Conservation (phyloP, 1,140 invertebrate species). For the Papilio dardanus region DNA sequence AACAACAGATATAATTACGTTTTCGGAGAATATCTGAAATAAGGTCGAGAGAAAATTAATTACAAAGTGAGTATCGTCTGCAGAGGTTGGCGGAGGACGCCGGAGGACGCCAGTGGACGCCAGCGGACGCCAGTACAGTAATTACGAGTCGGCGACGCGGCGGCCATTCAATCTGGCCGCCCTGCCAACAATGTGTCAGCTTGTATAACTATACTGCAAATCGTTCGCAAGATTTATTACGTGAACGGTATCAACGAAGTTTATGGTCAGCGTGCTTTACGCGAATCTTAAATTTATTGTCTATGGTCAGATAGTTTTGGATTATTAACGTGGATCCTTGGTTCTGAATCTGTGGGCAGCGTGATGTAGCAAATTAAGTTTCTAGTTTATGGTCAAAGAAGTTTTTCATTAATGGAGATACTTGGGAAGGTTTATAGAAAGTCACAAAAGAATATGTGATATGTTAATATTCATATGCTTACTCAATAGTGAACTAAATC, state of each 20-base stretch:
- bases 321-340: not conserved
- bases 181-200: conserved; percentile 13
- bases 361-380: not conserved
- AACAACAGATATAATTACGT: not conserved
- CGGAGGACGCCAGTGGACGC: not conserved
- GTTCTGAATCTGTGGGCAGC: not conserved
- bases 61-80: conserved; percentile 19
- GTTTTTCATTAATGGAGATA: not conserved
- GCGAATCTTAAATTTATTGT: not conserved
- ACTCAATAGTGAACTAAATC: not conserved
- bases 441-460: no score
- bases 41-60: conserved; percentile 5
- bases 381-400: not conserved
- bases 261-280: not conserved
- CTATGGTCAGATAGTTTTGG: not conserved
- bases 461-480: not conserved
- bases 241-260: not conserved
- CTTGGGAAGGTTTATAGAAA: not conserved
- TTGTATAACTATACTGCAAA: conserved; percentile 14
- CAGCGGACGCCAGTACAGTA: conserved; percentile 8
- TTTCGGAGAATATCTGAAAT: conserved; percentile 2
- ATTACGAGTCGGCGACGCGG: conserved; percentile 15
- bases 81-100: no score
- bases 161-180: conserved; percentile 3
- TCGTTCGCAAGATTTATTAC: conserved; percentile 16